These are phyloP conservation scores for Knipowitschia caucasica DNA, from an alignment of 2,797 vertebrate genomes.

Conservation along the genomic window DNA sequence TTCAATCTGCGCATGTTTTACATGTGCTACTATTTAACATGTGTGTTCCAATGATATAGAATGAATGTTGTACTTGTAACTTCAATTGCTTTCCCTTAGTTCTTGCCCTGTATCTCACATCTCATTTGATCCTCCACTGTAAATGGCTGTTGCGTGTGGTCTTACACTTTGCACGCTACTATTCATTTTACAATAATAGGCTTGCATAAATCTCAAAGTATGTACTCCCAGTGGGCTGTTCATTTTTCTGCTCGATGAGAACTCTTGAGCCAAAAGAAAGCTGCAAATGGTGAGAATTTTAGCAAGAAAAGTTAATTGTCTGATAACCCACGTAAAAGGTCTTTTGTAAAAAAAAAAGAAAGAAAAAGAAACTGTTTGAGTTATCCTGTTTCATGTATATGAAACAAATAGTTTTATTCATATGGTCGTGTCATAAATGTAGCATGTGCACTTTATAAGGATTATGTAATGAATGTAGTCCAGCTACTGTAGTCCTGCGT, in stretches of 20 bases:
- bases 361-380: background rate
- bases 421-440: slow-evolving; percentile 39
- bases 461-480: slow-evolving; percentile 53
- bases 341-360: slow-evolving; percentile 7
- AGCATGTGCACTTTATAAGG: slow-evolving; percentile 70
- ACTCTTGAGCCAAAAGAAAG: slow-evolving; percentile 12
- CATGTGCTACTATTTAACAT: background rate
- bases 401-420: slow-evolving; percentile 30
- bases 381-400: background rate
- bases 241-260: slow-evolving; percentile 6
- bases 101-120: slow-evolving; percentile 5
- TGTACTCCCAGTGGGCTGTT: slow-evolving; percentile 13
- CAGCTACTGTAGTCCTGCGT: slow-evolving; percentile 35
- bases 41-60: background rate
- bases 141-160: slow-evolving; percentile 11
- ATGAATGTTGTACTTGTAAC: background rate
- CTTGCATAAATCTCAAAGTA: slow-evolving; percentile 24
- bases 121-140: slow-evolving; percentile 7
- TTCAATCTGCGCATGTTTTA: slow-evolving; percentile 6
- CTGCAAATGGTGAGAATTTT: background rate
- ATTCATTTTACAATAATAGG: slow-evolving; percentile 27
- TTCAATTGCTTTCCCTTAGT: background rate
- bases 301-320: background rate
- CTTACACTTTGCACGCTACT: slow-evolving; percentile 13
- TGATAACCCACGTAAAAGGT: background rate